Percentiles rank a stretch among this genome's conserved stretches.
These are phyloP conservation scores for Montipora efflorescens DNA, from an alignment of 64 coral and sea anemone genomes.

Conservation along the genomic window DNA sequence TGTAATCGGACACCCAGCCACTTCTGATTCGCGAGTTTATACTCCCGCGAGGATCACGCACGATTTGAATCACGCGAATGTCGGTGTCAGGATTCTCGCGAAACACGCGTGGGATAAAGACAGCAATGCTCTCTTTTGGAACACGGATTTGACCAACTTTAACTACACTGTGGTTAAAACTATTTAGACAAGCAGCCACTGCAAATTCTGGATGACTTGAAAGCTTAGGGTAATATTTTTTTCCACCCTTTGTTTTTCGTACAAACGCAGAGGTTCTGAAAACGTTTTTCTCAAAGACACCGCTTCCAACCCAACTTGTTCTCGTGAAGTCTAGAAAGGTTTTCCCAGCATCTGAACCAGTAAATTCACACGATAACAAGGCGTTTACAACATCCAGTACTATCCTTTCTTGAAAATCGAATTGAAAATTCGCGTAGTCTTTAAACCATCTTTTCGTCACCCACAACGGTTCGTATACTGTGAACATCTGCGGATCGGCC, in stretches of 20 bases:
- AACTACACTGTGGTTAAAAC: slow-evolving; percentile 58
- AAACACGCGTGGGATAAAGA: background rate
- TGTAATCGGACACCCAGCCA: slow-evolving; percentile 52
- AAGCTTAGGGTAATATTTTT: background rate
- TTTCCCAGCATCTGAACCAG: background rate
- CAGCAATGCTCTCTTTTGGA: slow-evolving; percentile 2
- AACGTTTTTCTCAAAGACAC: slow-evolving; percentile 22
- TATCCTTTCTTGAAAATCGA: background rate
- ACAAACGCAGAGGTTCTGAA: slow-evolving; percentile 40
- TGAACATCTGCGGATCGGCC: slow-evolving; percentile 62
- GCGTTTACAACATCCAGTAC: slow-evolving; percentile 35
- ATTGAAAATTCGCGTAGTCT: background rate
- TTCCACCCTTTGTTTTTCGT: background rate
- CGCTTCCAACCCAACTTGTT: background rate
- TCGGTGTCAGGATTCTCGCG: slow-evolving; percentile 32
- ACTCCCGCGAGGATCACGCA: slow-evolving; percentile 59
- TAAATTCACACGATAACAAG: slow-evolving; percentile 50
- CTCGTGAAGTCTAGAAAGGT: slow-evolving; percentile 9
- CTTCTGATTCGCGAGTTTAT: slow-evolving; percentile 57
- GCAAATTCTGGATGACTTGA: slow-evolving; percentile 9
- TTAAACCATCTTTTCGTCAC: slow-evolving; percentile 41
- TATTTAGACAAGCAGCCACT: slow-evolving; percentile 31
- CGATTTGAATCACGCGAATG: slow-evolving; percentile 44
- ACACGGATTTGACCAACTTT: slow-evolving; percentile 39
- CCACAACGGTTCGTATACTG: slow-evolving; percentile 68